Base-by-base conservation (phyloP, 2,113 vertebrate species). In the Paralichthys olivaceus region DNA sequence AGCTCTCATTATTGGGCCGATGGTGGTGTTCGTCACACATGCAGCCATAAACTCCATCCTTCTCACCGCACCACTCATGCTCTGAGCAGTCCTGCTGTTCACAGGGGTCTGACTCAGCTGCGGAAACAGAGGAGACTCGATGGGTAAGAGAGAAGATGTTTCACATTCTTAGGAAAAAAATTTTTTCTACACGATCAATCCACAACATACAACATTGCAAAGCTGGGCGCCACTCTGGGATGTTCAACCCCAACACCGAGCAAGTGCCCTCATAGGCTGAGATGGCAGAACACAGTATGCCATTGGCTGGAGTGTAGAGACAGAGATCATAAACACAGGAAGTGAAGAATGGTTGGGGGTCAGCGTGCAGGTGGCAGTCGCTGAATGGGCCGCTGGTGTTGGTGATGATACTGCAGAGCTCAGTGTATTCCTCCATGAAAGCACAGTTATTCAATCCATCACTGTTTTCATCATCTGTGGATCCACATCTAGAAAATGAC, bases 31-130 rank as follows among this genome's bases (percentile, higher is more conserved):
- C 70, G 55, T 89, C 81, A 77, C 93, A 94, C 84, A 90, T 91
- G 64, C 93, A 95, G 71, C 92, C 93, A 1, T 90, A 90, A 7
- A 88, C 73, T 1, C 93, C 89, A 0, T 90, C 34, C 17, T 75
- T 82, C 65, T 93, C 26, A 8, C 92, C 93, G 56, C 94, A 95
- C 92, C 89, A 92, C 58, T 94, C 94, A 0, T 87, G 14, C 4
- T 89, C 91, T 17, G 76, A 77, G 63, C 94, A 95, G 49, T 74
- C 51, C 63, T 91, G 63, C 1, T 81, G 8, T 7, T 84, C 64
- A 77, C 94, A 94, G 0, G 90, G 92, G 34, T 93, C 84, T 13
- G 66, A 19, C 5, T 45, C 64, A 2, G 60, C 89, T 93, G 25
- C 4, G 25, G n/a, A 75, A 45, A 75, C 0, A 69, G 32, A 14